These are phyloP conservation scores for Drosophila buzzatii DNA, from an alignment of 2,888 invertebrate genomes.

Conservation along the genomic window DNA sequence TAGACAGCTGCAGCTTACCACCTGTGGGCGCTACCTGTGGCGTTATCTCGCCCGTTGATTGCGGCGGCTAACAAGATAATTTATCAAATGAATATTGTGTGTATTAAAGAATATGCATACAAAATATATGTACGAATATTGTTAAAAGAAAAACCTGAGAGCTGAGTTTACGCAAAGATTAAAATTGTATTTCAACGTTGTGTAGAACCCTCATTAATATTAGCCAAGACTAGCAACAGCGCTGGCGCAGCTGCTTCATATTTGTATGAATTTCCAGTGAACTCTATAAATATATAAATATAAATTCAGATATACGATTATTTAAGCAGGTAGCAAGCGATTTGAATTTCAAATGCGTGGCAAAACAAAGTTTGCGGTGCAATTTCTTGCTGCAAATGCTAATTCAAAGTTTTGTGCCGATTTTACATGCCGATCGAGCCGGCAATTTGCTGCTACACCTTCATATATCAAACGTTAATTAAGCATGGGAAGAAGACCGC, in stretches of 20 bases:
- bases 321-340: neutral
- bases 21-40: slow-evolving; percentile 9
- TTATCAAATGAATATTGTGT: neutral
- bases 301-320: neutral
- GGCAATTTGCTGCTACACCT: slow-evolving; percentile 28
- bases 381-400: slow-evolving; percentile 34
- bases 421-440: slow-evolving; percentile 29
- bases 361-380: slow-evolving; percentile 5
- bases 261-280: neutral
- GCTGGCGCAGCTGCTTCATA: neutral
- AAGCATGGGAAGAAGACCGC: slow-evolving; percentile 42
- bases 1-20: neutral
- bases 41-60: neutral
- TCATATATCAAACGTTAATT: slow-evolving; percentile 67
- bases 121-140: too few relatives aligned
- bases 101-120: neutral
- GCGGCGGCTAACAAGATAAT: neutral
- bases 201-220: neutral
- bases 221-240: neutral
- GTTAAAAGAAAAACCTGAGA: too few relatives aligned
- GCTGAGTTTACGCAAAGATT: too few relatives aligned
- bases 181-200: neutral
- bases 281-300: too few relatives aligned
- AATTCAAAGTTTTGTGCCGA: slow-evolving; percentile 25
- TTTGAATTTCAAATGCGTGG: slow-evolving; percentile 6